phyloP scores from a whole-genome alignment of 2,797 vertebrate genomes.

The Gobio occitaniae region DNA sequence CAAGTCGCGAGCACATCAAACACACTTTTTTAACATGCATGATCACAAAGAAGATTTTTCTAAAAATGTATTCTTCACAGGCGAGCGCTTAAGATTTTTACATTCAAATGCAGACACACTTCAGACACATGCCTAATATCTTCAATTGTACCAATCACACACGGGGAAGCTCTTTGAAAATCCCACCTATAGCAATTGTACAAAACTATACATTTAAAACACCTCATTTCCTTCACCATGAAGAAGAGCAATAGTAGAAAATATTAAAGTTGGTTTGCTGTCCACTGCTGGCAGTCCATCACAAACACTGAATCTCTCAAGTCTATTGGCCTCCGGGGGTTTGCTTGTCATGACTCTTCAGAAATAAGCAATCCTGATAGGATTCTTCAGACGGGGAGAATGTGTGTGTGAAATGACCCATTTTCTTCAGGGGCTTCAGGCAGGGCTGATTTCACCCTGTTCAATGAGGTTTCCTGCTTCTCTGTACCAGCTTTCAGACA shows the following conservation, averaged over 20 bases:
- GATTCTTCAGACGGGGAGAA: slow-evolving; percentile 54
- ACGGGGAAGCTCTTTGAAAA: slow-evolving; percentile 69
- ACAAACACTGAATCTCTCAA: slow-evolving; percentile 50
- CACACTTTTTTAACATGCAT: slow-evolving; percentile 30
- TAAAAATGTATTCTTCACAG: slow-evolving; percentile 52
- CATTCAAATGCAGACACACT: slow-evolving; percentile 62
- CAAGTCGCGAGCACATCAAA: slow-evolving; percentile 22
- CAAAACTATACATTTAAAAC: slow-evolving; percentile 84
- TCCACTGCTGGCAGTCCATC: slow-evolving; percentile 52
- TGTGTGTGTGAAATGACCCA: slow-evolving; percentile 57
- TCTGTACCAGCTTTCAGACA: slow-evolving; percentile 46
- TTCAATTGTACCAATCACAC: slow-evolving; percentile 70
- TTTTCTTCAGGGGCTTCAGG: slow-evolving; percentile 51
- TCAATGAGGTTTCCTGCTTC: slow-evolving; percentile 45
- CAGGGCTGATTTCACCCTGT: slow-evolving; percentile 51
- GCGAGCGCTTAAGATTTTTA: slow-evolving; percentile 64
- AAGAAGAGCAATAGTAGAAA: slow-evolving; percentile 68
- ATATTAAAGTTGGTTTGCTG: slow-evolving; percentile 70
- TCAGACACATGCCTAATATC: slow-evolving; percentile 67
- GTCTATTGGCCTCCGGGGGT: slow-evolving; percentile 47
- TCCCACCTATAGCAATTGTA: slow-evolving; percentile 74
- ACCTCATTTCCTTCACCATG: slow-evolving; percentile 75
- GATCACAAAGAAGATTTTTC: slow-evolving; percentile 44
- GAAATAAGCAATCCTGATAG: slow-evolving; percentile 61
- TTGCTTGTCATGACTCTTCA: slow-evolving; percentile 56